Evolutionary conservation across 2,113 vertebrate genomes (phyloP), one percentile per base, ranked within the genome.

Genomic region (Trachemys scripta): DNA sequence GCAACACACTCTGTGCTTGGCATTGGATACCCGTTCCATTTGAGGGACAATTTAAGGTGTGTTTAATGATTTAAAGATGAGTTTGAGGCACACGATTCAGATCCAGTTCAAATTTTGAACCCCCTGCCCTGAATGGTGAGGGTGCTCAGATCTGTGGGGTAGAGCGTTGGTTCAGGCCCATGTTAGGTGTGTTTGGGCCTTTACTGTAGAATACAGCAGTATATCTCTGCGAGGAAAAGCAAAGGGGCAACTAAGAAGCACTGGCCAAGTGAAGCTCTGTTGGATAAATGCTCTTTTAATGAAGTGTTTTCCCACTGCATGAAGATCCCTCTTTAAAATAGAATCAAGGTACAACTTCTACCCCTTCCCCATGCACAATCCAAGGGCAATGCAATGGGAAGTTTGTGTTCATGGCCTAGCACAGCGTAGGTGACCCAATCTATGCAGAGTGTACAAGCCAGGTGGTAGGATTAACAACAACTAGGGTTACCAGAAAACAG

Each of bases 21-120:
- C 47, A 16, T 65, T 84, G 86, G 82, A 57, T 84, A 57, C 80
- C 78, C 50, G 79, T 72, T 92, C 72, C 57, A 50, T 78, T 84
- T 35, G 51, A 92, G 80, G 72, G 80, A 81, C 91, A 85, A 80
- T 80, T 84, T 84, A 92, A 89, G 86, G 86, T 53, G 83, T 85
- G 86, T 5, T 16, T 72, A 84, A 84, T 80, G 75, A 84, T 88
- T 84, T 85, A 80, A 80, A 51, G 56, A 80, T 31, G 59, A 35
- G 49, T 62, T 17, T 42, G n/a, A 80, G 86, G 42, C 86, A 80
- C 35, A n/a, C 75, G 16, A 54, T 84, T 88, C 75, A 84, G 17
- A 42, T 72, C 65, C 72, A 49, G 56, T 56, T 92, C 81, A 88
- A 25, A 56, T 72, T 84, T 84, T 38, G 79, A 54, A 9, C 35